Evolutionary conservation across 2,113 vertebrate genomes (phyloP), one percentile per base, ranked within the genome.

Genomic region (Coreoperca whiteheadi): DNA sequence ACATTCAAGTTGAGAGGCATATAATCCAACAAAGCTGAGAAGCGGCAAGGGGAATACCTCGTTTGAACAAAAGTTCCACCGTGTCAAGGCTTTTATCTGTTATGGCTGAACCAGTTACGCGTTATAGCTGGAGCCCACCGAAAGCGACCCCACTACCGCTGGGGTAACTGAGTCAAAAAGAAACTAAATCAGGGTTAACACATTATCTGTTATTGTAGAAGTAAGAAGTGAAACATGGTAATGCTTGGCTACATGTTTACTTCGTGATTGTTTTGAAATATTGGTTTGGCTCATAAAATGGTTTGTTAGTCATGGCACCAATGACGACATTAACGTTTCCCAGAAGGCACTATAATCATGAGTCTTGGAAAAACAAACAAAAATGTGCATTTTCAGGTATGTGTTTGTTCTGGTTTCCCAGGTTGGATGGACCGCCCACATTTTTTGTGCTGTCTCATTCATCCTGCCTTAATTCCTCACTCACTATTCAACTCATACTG

Each of bases 41-140:
- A 51, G 74, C 43, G 56, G 51, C 16, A n/a, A 68, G 9, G 21
- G 18, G 48, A 32, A 79, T 60, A 61, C 63, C 78, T 81, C 11
- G 1, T 34, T 43, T n/a, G 9, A 85, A 86, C 82, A 90, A 91
- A 82, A 77, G 74, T 32, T 43, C 79, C 46, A 70, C 60, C 20
- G 0, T 81, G 64, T 65, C 78, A 80, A 10, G 1, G 76, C 25
- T 74, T 86, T 74, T 79, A 71, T 82, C 46, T 32, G 23, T 74
- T 69, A 32, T 25, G 59, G 37, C 12, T 87, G 81, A 84, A 75
- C 81, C 37, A 82, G 23, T 84, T 90, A 41, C 80, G 28, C 50
- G 65, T 77, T 71, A 48, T 65, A 0, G 0, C 15, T 46, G 56
- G 53, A 83, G 48, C 21, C n/a, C n/a, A n/a, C n/a, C n/a, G n/a